A percentile compares a stretch with the other conserved stretches of the same genome.
phyloP scores from a whole-genome alignment of 2,888 invertebrate species.

The Ramazzottius varieornatus region DNA sequence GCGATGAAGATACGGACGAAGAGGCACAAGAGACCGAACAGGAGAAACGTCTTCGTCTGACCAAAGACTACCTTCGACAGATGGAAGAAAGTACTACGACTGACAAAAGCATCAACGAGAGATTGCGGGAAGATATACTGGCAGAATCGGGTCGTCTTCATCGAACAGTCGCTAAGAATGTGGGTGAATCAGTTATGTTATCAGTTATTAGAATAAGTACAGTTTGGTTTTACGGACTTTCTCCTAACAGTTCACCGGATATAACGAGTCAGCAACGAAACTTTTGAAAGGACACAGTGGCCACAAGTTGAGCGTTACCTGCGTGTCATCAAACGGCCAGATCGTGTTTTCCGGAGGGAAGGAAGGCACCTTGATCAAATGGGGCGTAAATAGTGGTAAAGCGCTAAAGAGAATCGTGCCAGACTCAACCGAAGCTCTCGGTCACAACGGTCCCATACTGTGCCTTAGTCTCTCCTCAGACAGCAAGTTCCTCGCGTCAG shows the following conservation, averaged over 20 bases:
- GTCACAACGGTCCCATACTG: slow-evolving; percentile 28
- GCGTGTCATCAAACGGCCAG: neutral
- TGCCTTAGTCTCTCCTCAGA: slow-evolving; percentile 48
- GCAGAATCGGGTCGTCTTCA: neutral
- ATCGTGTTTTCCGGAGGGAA: slow-evolving; percentile 37
- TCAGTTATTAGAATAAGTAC: too few relatives aligned
- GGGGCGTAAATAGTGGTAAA: slow-evolving; percentile 24
- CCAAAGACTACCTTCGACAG: slow-evolving; percentile 47
- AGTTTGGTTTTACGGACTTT: too few relatives aligned
- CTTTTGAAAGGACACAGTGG: neutral
- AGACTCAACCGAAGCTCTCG: slow-evolving; percentile 12
- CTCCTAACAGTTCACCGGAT: neutral
- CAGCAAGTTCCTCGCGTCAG: slow-evolving; percentile 38
- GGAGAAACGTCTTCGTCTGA: slow-evolving; percentile 61
- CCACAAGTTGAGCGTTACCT: neutral
- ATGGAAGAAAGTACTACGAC: neutral
- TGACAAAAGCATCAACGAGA: neutral
- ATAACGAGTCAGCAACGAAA: neutral
- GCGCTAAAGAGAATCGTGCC: slow-evolving; percentile 17
- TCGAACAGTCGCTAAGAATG: neutral
- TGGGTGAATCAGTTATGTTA: neutral
- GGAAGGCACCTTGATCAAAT: slow-evolving; percentile 62
- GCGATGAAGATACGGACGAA: slow-evolving; percentile 8
- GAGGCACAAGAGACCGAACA: slow-evolving; percentile 19
- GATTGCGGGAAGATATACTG: neutral